Base-by-base conservation (phyloP, 2,113 vertebrate species). In the Poicephalus meyeri region DNA sequence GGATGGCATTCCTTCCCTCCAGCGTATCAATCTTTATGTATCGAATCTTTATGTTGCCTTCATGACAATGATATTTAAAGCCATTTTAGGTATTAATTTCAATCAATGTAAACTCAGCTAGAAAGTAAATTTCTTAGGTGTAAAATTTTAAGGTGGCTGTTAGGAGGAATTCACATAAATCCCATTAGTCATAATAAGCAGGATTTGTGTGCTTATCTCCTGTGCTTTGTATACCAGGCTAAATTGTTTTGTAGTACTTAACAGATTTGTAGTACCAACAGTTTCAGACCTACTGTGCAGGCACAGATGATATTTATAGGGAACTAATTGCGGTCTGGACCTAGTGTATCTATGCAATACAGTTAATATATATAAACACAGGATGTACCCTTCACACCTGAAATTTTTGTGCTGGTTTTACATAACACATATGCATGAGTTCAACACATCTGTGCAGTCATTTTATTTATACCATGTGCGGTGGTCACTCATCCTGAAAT, bases 61-160 rank as follows among this genome's bases (percentile, higher is more conserved):
- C 86, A 68, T 80, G 79, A 85, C 0, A 80, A 49, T 83, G 47
- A 69, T 56, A 64, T 58, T 20, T 79, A 89, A 69, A 80, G 37
- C 12, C 7, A 11, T 74, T 94, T 94, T 78, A 71, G 11, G 18
- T 93, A 90, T 94, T 96, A 74, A 91, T 44, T 69, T 95, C 83
- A 68, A 91, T 49, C 77, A 80, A 29, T 56, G 68, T 80, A 94
- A 76, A 37, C 12, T 74, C 10, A 82, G 68, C 87, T 10, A 80
- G 60, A 42, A 69, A 87, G 41, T 87, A 73, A 78, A 23, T 46
- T 21, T 68, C 24, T 77, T 71, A 71, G 64, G 87, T 80, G 13
- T 84, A 69, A 83, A 86, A 74, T 74, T 69, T 94, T 56, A 69
- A 92, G 50, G 56, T 84, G 31, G 24, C 37, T 46, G 3, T 71